Percentiles rank a stretch among this genome's conserved stretches.
These are phyloP conservation scores for Rissa tridactyla DNA, from an alignment of 2,113 vertebrate species.

Conservation along the genomic window DNA sequence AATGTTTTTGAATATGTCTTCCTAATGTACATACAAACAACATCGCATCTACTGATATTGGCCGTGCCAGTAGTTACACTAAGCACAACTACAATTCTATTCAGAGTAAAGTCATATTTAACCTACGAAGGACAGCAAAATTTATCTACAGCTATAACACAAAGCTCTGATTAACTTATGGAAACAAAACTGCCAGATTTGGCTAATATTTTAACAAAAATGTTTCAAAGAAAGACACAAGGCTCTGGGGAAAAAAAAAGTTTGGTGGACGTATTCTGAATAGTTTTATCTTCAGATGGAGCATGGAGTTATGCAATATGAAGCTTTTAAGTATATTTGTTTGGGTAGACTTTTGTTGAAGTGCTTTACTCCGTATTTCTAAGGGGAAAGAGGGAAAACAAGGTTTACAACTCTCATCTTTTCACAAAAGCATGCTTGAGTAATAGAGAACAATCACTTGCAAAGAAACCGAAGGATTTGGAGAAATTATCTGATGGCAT, in stretches of 20 bases:
- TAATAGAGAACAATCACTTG: background rate
- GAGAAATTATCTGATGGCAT: background rate
- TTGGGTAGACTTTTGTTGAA: background rate
- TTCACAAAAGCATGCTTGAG: background rate
- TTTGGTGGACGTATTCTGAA: background rate
- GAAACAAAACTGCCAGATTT: background rate
- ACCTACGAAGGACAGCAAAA: background rate
- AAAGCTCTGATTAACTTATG: background rate
- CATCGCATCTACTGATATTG: too few species aligned
- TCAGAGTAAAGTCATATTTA: background rate
- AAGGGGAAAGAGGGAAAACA: background rate
- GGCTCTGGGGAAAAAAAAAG: background rate
- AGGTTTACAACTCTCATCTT: background rate
- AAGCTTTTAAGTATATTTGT: background rate
- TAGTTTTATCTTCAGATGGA: background rate
- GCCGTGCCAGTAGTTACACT: background rate
- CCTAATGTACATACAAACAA: background rate
- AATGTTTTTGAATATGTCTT: background rate
- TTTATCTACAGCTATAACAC: background rate
- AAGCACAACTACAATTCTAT: background rate
- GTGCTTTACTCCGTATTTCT: background rate
- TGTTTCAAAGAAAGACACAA: background rate
- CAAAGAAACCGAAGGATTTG: background rate
- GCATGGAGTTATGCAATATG: fast-evolving
- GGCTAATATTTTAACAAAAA: background rate